A percentile compares a stretch with the other conserved stretches of the same genome.
Conservation (phyloP, 2,797 vertebrate species). For the Sarcophilus harrisii region DNA sequence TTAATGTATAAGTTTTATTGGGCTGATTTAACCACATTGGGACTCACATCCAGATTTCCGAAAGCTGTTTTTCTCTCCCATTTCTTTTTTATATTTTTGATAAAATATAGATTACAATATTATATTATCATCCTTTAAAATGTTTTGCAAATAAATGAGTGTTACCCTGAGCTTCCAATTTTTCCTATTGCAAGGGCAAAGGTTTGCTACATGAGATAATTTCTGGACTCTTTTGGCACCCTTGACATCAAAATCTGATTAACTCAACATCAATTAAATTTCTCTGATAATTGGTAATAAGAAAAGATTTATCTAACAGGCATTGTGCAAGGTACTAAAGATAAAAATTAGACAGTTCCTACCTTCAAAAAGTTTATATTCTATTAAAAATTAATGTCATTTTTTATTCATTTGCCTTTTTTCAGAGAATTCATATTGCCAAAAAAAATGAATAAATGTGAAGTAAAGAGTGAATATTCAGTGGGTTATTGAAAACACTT, state of each 20-base stretch:
- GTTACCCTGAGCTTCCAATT: neutral
- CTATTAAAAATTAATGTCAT: neutral
- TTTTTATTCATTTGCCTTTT: neutral
- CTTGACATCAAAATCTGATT: neutral
- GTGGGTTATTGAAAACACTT: neutral
- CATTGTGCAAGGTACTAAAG: neutral
- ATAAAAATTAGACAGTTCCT: neutral
- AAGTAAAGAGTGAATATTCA: neutral
- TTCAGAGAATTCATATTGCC: neutral
- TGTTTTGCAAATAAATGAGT: neutral
- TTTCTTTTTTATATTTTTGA: neutral
- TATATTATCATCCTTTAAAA: neutral
- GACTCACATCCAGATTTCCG: neutral
- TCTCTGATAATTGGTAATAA: neutral
- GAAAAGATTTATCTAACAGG: neutral
- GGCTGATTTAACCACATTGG: neutral
- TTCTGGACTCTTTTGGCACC: neutral
- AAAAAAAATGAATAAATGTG: neutral
- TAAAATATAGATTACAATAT: neutral
- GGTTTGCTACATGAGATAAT: neutral
- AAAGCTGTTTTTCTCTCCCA: neutral
- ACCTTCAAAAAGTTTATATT: neutral
- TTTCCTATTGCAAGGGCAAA: neutral
- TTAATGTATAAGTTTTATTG: neutral
- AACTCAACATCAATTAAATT: neutral